Evolutionary conservation across 2,888 invertebrate species (phyloP).

Genomic region (Mechanitis mazaeus): DNA sequence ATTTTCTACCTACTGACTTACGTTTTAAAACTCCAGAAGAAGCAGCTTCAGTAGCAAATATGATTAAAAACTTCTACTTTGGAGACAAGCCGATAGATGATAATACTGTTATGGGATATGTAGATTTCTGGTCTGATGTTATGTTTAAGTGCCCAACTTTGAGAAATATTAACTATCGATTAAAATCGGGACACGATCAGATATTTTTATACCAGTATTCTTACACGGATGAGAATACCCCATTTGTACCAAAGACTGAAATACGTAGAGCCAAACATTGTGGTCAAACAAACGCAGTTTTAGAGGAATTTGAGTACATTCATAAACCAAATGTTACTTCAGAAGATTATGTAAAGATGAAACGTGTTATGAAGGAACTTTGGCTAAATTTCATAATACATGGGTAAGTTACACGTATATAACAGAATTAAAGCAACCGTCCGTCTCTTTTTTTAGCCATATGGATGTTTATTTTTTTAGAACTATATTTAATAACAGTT

Average conservation of each 20-base stretch:
- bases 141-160: slow-evolving; percentile 39
- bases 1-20: slow-evolving; percentile 46
- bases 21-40: slow-evolving; percentile 39
- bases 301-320: neutral
- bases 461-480: neutral
- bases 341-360: slow-evolving; percentile 35
- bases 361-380: slow-evolving; percentile 35
- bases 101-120: slow-evolving; percentile 37
- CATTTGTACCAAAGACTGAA: slow-evolving; percentile 35
- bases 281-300: neutral
- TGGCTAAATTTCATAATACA: slow-evolving; percentile 45
- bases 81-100: slow-evolving; percentile 35
- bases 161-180: slow-evolving; percentile 36
- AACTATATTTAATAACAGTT: too few relatives aligned
- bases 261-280: slow-evolving; percentile 19
- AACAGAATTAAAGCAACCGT: neutral
- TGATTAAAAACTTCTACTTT: slow-evolving; percentile 31
- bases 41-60: slow-evolving; percentile 36
- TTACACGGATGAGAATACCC: slow-evolving; percentile 38
- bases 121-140: slow-evolving; percentile 54
- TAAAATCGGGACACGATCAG: slow-evolving; percentile 40
- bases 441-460: too few relatives aligned
- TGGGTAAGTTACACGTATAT: neutral
- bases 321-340: slow-evolving; percentile 32
- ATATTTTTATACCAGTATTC: slow-evolving; percentile 49